Percentiles rank a stretch among this genome's conserved stretches.
Evolutionary conservation across 2,113 vertebrate genomes (phyloP).

Genomic region (Dicerorhinus sumatrensis): DNA sequence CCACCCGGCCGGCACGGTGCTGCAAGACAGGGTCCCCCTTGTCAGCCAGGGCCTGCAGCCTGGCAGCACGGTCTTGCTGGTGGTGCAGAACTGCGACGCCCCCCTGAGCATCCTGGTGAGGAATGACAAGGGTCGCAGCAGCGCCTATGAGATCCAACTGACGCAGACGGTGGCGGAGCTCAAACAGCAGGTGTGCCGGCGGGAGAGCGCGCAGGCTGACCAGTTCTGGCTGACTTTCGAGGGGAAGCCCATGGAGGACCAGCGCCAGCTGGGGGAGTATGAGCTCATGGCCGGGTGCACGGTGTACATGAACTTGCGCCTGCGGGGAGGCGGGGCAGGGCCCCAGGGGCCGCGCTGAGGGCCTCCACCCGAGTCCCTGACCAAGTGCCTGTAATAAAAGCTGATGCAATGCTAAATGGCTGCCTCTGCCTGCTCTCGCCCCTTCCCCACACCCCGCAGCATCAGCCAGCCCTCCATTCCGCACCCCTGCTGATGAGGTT

Average conservation of each 20-base stretch:
- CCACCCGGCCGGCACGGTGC: rapidly evolving
- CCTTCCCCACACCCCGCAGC: neutral
- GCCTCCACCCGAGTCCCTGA: neutral
- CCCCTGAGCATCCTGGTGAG: slow-evolving; percentile 70
- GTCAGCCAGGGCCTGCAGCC: neutral
- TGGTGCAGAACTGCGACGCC: neutral
- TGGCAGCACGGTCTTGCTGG: neutral
- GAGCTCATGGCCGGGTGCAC: slow-evolving; percentile 2
- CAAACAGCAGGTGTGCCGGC: slow-evolving; percentile 23
- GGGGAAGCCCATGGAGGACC: slow-evolving; percentile 59
- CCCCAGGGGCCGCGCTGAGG: neutral
- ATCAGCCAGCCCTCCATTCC: neutral
- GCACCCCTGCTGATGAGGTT: neutral
- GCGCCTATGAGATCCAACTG: neutral
- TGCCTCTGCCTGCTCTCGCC: neutral
- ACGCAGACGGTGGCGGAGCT: slow-evolving; percentile 47
- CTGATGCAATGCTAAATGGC: neutral
- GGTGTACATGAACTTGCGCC: slow-evolving; percentile 57
- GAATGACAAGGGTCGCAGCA: slow-evolving; percentile 6
- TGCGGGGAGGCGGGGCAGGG: slow-evolving; percentile 31
- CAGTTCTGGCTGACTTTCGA: slow-evolving; percentile 68
- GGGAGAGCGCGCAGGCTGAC: neutral
- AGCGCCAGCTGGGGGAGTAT: slow-evolving; percentile 44
- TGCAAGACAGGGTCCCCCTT: neutral
- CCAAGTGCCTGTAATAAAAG: slow-evolving; percentile 9